Evolutionary conservation across 2,797 vertebrate genomes (phyloP).

Genomic region (Pangasius sanitwongsei): DNA sequence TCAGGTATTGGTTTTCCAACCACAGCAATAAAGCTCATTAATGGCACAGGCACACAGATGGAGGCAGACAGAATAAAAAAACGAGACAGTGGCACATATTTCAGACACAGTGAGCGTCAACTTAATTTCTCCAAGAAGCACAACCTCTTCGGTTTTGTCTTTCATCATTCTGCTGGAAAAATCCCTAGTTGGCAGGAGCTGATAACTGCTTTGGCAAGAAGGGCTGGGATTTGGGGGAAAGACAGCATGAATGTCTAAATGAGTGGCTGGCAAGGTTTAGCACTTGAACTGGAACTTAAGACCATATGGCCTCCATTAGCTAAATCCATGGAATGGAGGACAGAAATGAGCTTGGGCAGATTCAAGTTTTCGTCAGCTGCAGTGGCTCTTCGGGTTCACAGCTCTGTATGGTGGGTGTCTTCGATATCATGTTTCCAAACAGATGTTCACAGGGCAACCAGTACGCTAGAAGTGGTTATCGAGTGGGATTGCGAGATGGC

Average conservation of each 20-base stretch:
- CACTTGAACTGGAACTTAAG: slow-evolving; percentile 32
- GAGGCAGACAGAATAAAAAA: slow-evolving; percentile 21
- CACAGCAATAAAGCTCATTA: slow-evolving; percentile 8
- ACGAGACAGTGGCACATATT: slow-evolving; percentile 36
- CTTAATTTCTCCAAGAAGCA: slow-evolving; percentile 9
- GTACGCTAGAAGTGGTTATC: background rate
- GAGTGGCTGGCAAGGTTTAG: slow-evolving; percentile 48
- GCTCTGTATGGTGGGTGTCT: background rate
- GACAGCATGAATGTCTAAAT: slow-evolving; percentile 56
- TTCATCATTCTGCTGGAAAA: slow-evolving; percentile 11
- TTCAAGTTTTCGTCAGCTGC: slow-evolving; percentile 47
- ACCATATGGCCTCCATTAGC: slow-evolving; percentile 56
- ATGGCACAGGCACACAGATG: slow-evolving; percentile 33
- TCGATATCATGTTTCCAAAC: slow-evolving; percentile 13
- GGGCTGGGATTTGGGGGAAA: slow-evolving; percentile 37
- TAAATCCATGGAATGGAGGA: slow-evolving; percentile 41
- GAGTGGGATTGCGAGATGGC: background rate
- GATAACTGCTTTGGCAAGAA: slow-evolving; percentile 46
- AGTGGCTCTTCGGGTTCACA: slow-evolving; percentile 19
- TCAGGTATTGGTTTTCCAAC: slow-evolving; percentile 8
- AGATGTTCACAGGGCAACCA: background rate
- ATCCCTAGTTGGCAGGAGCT: slow-evolving; percentile 26
- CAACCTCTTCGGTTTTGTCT: slow-evolving; percentile 11
- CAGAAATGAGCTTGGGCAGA: slow-evolving; percentile 40
- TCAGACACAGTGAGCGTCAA: slow-evolving; percentile 46